Base-by-base conservation (phyloP, 2,113 vertebrate genomes). In the Agapornis roseicollis region DNA sequence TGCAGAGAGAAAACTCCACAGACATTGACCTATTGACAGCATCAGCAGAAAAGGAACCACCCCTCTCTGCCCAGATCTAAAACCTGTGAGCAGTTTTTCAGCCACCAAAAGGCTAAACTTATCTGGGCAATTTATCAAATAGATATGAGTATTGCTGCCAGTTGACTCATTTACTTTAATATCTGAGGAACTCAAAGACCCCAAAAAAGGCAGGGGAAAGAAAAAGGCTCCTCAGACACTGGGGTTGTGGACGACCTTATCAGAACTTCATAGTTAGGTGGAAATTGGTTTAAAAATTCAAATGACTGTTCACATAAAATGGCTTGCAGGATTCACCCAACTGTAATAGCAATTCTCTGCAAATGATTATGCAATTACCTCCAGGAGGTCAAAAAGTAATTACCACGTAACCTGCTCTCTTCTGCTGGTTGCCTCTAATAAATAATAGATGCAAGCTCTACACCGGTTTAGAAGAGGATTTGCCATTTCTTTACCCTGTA, bases 351-450 rank as follows among this genome's bases (percentile, higher is more conserved):
- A 94, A 96, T 95, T 96, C 94, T 91, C 89, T 89, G 94, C 91
- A 97, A 97, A 97, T 96, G 95, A 97, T 97, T 96, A 95, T 97
- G 93, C 95, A 97, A 97, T 97, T 97, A 97, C 97, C 96, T 97
- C 96, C 93, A 95, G 96, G 95, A 97, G 96, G 96, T 97, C 96
- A 97, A 92, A 96, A 97, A 97, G 94, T 97, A 97, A 97, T 97
- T 97, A 97, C 96, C 94, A 96, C n/a, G 64, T 96, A 97, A 95
- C 95, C 94, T 93, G 91, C 91, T 95, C 93, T 97, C 94, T 95
- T 97, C 94, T 95, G 94, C 94, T 95, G 90, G 94, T 94, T 94
- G 94, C 88, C 83, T 95, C 76, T 93, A 91, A 96, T 97, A 97
- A 94, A 95, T 93, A 94, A 94, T 95, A 96, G 91, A 97, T 96